Base-by-base conservation (phyloP, 2,888 invertebrate species). In the Callyntrura guangdongensis region DNA sequence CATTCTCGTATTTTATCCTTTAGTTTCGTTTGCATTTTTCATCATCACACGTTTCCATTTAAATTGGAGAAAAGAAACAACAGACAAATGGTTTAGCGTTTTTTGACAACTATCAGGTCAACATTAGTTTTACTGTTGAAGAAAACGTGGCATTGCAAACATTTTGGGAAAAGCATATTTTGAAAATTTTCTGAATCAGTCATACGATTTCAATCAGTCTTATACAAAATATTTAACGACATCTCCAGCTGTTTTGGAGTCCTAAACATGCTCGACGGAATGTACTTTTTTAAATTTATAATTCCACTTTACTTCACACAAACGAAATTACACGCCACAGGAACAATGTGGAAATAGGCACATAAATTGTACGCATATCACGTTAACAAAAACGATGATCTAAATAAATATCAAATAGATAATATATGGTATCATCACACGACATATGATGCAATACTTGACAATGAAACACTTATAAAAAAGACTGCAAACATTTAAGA, bases 1-100 rank as follows among this genome's bases (percentile, higher is more conserved):
- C 72, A 88, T 91, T 92, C 90, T 93, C 93, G 92, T 93, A 93
- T 91, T 93, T 93, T 86, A 93, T 93, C 93, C 93, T 93, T 72
- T 14, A n/a, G 67, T 22, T 20, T 59, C 25, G 25, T 89, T 84
- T 86, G 56, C 22, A 81, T 61, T 67, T 82, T 85, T 20, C 83
- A 22, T 61, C 93, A 72, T 61, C 74, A 72, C 77, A 53, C 67
- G 79, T 81, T 81, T 81, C 79, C 86, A 86, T 77, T 77, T 20
- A 27, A 86, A 36, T 49, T 45, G 61, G 49, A 45, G n/a, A 77
- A 86, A 64, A 61, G 27, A 86, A 72, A 74, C 69, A 69, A 67
- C 27, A 67, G 1, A 61, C 3, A 72, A 36, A 45, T 45, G 14
- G 45, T 72, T 72, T 72, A 72, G 45, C n/a, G 11, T 17, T 12